A percentile compares a stretch with the other conserved stretches of the same genome.
These are phyloP conservation scores for Andrena camellia DNA, from an alignment of 2,888 invertebrate species.

Conservation along the genomic window DNA sequence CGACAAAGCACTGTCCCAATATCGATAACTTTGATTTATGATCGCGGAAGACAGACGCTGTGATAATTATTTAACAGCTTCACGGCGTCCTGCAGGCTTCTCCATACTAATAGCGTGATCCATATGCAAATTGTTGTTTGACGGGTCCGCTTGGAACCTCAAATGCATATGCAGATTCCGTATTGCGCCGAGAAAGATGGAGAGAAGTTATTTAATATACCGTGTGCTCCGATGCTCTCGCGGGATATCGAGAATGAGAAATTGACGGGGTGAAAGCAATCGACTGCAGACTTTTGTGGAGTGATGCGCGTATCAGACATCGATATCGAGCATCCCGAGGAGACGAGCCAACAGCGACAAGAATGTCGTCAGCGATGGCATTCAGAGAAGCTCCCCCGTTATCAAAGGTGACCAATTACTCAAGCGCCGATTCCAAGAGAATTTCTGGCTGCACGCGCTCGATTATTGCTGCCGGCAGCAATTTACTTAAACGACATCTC, in stretches of 20 bases:
- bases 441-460: slow-evolving; percentile 14
- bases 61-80: slow-evolving; percentile 41
- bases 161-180: slow-evolving; percentile 51
- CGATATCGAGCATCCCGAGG: neutral
- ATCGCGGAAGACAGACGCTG: neutral
- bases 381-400: neutral
- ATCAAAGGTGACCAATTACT: slow-evolving; percentile 48
- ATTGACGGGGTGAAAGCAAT: neutral
- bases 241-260: slow-evolving; percentile 11
- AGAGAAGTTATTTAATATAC: slow-evolving; percentile 29
- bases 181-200: neutral
- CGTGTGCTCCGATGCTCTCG: neutral
- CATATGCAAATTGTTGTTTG: slow-evolving; percentile 58
- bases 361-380: neutral
- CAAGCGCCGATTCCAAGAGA: slow-evolving; percentile 1
- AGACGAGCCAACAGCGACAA: neutral
- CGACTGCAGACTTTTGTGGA: neutral
- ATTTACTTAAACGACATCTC: slow-evolving; percentile 37
- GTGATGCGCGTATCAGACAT: too few relatives aligned
- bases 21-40: neutral
- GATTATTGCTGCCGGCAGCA: slow-evolving; percentile 48
- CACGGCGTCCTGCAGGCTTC: neutral
- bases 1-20: neutral
- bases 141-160: slow-evolving; percentile 24
- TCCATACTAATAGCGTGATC: slow-evolving; percentile 34